These are phyloP conservation scores for Lasiurus cinereus DNA, from an alignment of 2,113 vertebrate genomes.

Conservation along the genomic window DNA sequence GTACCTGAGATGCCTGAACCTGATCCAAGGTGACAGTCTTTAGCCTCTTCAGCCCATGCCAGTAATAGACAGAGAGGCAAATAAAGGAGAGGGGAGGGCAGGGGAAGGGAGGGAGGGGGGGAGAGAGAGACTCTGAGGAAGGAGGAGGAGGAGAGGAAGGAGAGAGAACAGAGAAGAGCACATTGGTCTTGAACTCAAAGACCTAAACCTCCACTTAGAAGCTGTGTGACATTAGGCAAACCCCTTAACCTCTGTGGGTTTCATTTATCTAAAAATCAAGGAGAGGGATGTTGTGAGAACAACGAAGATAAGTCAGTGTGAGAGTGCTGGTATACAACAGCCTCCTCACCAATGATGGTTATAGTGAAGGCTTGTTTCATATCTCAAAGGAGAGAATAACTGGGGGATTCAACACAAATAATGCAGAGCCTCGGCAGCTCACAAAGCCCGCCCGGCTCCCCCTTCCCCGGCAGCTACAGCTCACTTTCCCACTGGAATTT, in stretches of 20 bases:
- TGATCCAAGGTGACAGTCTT: neutral
- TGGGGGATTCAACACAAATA: neutral
- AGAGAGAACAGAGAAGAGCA: neutral
- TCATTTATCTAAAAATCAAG: constrained; percentile 20
- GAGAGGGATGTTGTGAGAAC: neutral
- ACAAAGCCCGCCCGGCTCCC: neutral
- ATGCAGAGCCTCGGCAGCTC: neutral
- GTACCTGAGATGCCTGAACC: neutral
- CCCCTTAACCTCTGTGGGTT: neutral
- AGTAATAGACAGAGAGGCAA: neutral
- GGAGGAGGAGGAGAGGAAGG: neutral
- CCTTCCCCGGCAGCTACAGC: neutral
- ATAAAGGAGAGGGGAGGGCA: neutral
- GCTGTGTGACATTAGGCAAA: neutral
- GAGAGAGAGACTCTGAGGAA: accelerated
- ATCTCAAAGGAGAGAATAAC: neutral
- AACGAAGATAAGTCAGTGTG: neutral
- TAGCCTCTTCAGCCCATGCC: neutral
- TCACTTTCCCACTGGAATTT: neutral
- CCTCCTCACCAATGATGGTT: neutral
- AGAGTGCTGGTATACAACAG: neutral
- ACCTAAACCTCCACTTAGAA: neutral
- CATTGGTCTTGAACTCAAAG: neutral
- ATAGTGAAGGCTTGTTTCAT: neutral
- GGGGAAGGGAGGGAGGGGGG: neutral